Evolutionary conservation across 2,113 vertebrate genomes (phyloP).

Genomic region (Callionymus lyra): DNA sequence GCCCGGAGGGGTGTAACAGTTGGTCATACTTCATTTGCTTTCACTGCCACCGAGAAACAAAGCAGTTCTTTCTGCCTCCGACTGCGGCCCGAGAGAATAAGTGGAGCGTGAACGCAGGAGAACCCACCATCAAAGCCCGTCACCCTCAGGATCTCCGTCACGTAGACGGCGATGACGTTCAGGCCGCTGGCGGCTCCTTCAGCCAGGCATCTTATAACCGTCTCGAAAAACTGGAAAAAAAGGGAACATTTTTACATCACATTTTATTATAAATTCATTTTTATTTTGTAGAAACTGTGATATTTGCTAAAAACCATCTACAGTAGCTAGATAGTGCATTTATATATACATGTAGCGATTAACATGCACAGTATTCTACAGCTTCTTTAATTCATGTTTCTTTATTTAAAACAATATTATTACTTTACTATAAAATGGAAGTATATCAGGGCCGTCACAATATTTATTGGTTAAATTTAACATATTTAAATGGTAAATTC

Average conservation of each 20-base stretch:
- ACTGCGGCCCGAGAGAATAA: neutral
- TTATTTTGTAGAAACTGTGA: neutral
- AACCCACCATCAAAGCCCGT: slow-evolving; percentile 63
- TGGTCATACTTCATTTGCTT: slow-evolving; percentile 24
- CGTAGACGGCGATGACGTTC: slow-evolving; percentile 67
- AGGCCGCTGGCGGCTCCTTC: slow-evolving; percentile 68
- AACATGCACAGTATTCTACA: too few relatives aligned
- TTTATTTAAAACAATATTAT: too few relatives aligned
- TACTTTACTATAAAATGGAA: too few relatives aligned
- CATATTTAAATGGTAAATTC: too few relatives aligned
- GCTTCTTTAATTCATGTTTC: too few relatives aligned
- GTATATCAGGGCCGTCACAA: too few relatives aligned
- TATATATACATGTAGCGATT: neutral
- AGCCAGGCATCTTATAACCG: slow-evolving; percentile 58
- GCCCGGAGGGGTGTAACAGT: slow-evolving; percentile 8
- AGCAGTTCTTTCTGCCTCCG: neutral
- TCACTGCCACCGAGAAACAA: neutral
- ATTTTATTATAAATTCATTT: slow-evolving; percentile 8
- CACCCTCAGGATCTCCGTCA: slow-evolving; percentile 65
- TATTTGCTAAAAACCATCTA: neutral
- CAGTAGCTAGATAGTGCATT: neutral
- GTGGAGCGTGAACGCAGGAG: neutral
- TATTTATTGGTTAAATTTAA: too few relatives aligned
- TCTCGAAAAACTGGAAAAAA: slow-evolving; percentile 50
- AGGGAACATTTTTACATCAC: slow-evolving; percentile 8